phyloP scores from a whole-genome alignment of 2,888 invertebrate genomes.

The Nemoura dubitans region DNA sequence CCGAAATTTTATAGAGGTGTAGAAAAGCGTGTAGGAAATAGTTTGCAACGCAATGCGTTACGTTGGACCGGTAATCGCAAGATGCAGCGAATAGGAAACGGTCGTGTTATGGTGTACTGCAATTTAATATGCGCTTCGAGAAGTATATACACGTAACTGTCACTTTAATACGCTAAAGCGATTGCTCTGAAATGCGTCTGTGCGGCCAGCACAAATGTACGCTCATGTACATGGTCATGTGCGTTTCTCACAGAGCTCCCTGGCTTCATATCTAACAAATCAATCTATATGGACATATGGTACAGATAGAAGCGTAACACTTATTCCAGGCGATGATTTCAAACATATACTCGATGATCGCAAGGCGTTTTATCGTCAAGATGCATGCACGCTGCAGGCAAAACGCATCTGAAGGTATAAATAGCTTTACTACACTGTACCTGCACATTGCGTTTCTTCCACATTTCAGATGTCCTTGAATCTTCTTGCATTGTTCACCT shows the following conservation, averaged over 20 bases:
- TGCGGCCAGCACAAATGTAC: no score
- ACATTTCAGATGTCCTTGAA: not conserved
- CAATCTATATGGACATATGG: not conserved
- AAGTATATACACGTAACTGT: no score
- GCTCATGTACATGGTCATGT: no score
- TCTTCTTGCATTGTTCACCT: not conserved
- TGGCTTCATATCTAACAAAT: not conserved
- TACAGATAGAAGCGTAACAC: not conserved
- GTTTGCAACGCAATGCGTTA: no score
- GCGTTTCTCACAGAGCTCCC: no score
- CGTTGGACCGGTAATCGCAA: no score
- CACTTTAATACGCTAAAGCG: no score
- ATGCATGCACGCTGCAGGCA: not conserved
- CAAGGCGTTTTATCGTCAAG: not conserved
- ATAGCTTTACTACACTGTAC: not conserved
- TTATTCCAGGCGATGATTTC: constrained; percentile 1
- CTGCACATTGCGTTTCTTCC: not conserved
- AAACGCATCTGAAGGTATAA: not conserved
- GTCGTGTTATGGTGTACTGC: no score
- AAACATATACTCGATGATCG: not conserved
- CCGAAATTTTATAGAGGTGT: not conserved
- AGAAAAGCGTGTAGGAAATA: not conserved
- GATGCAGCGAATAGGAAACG: no score
- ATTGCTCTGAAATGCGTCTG: no score
- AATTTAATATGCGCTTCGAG: no score